Percentiles rank a stretch among this genome's conserved stretches.
These are phyloP conservation scores for Drosophila cyrtoloma DNA, from an alignment of 2,888 invertebrate genomes.

Conservation along the genomic window DNA sequence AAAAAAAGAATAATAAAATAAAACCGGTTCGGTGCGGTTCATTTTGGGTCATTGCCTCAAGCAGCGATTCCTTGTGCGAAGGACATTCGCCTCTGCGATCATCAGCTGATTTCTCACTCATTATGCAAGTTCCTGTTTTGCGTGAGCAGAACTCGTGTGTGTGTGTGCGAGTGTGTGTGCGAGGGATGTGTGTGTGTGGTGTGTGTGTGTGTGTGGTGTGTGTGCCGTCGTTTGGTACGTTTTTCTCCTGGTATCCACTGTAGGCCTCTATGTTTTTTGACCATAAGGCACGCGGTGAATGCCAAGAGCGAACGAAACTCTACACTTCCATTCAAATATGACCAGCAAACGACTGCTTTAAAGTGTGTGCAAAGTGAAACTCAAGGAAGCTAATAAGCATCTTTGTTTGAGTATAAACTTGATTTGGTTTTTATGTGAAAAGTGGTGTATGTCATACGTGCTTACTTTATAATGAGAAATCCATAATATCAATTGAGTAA, in stretches of 20 bases:
- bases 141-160: conserved; percentile 2
- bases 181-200: neutral
- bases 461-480: neutral
- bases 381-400: neutral
- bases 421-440: neutral
- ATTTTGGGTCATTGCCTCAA: conserved; percentile 40
- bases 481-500: neutral
- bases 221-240: conserved; percentile 75
- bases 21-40: conserved; percentile 59
- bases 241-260: conserved; percentile 98
- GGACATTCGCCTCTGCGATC: conserved; percentile 26
- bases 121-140: conserved; percentile 44
- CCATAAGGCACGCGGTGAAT: conserved; percentile 99
- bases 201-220: conserved; percentile 2
- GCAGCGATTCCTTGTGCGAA: conserved; percentile 24
- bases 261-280: conserved; percentile 94
- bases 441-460: neutral
- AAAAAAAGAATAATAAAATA: neutral
- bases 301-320: conserved; percentile 96
- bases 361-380: conserved; percentile 5
- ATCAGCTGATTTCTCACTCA: conserved; percentile 55
- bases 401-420: neutral
- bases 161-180: neutral
- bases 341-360: conserved; percentile 19
- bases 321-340: conserved; percentile 53